Base-by-base conservation (phyloP, 2,797 vertebrate species). In the Zenarchopterus dispar region DNA sequence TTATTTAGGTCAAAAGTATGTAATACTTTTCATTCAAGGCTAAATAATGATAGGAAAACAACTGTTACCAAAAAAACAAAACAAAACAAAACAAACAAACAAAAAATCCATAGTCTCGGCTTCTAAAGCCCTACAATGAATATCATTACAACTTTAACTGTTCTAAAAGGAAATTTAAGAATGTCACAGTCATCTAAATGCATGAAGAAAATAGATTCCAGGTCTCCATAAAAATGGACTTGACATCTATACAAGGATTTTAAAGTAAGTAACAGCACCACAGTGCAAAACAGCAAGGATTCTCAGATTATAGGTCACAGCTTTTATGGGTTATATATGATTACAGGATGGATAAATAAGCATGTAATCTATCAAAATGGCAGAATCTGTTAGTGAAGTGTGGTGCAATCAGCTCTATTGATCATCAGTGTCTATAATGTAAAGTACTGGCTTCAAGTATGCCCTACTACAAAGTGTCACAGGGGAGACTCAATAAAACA, bases 231-330 rank as follows among this genome's bases (percentile, higher is more conserved):
- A 88, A n/a, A 88, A 84, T 67, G 56, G 55, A 71, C 50, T 54
- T 77, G 86, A 90, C 90, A 91, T 86, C 87, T 89, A 88, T 56
- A 57, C 71, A 15, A 67, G 60, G 72, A 86, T 85, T 70, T 87
- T 88, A 88, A 89, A 36, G 33, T 36, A 36, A 13, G 7, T 6
- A 28, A 28, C 5, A 28, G 28, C 28, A 28, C 28, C 28, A 28
- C 28, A 28, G 28, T 24, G 24, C 24, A 24, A 24, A 24, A 24
- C 24, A 24, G 24, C 24, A 24, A 5, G 24, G 2, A 24, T 24
- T 24, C 24, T 24, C 24, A 24, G 5, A 24, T 24, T 24, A 24
- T 24, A 24, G 24, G 24, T 24, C 24, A 24, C 24, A 24, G 24
- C 24, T 28, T 28, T 6, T 28, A 5, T 28, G 5, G 5, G 7